Base-by-base conservation (phyloP, 2,888 invertebrate species). In the Mongoloraphidia duomilia region DNA sequence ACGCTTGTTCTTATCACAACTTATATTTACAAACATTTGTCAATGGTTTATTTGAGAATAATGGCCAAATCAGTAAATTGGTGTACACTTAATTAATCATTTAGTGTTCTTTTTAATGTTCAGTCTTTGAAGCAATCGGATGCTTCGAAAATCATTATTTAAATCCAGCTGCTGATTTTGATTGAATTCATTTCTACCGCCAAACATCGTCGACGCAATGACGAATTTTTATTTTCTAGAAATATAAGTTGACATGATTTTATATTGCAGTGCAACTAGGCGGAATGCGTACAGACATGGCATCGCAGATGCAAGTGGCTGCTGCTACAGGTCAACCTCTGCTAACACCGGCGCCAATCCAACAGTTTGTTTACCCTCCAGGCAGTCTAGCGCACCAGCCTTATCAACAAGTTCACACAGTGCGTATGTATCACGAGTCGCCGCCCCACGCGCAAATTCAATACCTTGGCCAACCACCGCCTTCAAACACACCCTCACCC, bases 251-350 rank as follows among this genome's bases (percentile, higher is more conserved):
- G 26, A 6, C 26, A 26, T 26, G 6, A 26, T 34, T 41, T 44
- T 35, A 35, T 4, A 61, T 69, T 58, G 1, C 60, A 62, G 80
- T 70, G 57, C 71, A 70, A 26, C 68, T 72, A 65, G 63, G 68
- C 35, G 63, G 62, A 50, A 62, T 68, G 55, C 60, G 68, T 26
- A 72, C 75, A 46, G 78, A 79, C 57, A 70, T 78, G 62, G 72
- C 80, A 46, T 78, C 81, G 13, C 82, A 85, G 61, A 84, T 90
- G 76, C 89, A 88, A 62, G 86, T 88, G 53, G 83, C 84, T 26
- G 84, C 77, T 14, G 80, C 80, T 52, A 87, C 88, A 38, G 91
- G 91, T 0, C 90, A 88, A 65, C 90, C 91, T 5, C 71, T 92
- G 50, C 67, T 91, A 59, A 85, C 90, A 39, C 83, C 88, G 17